Percentiles rank a stretch among this genome's conserved stretches.
These are phyloP conservation scores for Triplophysa dalaica DNA, from an alignment of 2,113 vertebrate species.

Conservation along the genomic window DNA sequence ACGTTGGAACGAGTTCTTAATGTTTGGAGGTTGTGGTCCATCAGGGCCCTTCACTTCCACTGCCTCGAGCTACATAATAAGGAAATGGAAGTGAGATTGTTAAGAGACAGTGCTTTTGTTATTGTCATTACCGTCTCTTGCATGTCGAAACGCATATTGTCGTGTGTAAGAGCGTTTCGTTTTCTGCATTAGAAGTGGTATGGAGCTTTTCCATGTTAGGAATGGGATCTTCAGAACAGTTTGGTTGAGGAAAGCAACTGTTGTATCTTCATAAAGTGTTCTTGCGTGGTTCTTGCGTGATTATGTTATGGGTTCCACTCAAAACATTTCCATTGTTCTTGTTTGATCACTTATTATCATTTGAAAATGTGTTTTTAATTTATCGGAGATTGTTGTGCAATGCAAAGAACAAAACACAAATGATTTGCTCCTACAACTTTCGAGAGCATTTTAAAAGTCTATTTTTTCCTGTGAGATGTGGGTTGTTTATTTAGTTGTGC, in stretches of 20 bases:
- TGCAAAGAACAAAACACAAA: neutral
- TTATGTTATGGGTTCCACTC: neutral
- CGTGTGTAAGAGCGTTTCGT: conserved; percentile 7
- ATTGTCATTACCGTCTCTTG: conserved; percentile 54
- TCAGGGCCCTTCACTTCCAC: conserved; percentile 57
- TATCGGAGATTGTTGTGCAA: no score
- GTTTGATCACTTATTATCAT: neutral
- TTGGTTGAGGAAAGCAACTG: neutral
- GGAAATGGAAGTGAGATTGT: conserved; percentile 78
- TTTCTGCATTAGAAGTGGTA: neutral
- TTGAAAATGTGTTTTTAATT: neutral
- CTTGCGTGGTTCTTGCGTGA: neutral
- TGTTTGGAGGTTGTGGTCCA: conserved; percentile 46
- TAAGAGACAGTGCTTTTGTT: conserved; percentile 71
- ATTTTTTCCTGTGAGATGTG: neutral
- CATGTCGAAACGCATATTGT: conserved; percentile 68
- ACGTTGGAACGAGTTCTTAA: conserved; percentile 3
- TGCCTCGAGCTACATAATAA: conserved; percentile 74
- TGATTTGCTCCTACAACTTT: neutral
- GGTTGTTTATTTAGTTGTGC: neutral
- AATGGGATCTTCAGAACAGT: neutral
- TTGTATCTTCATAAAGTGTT: neutral
- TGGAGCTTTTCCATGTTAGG: neutral
- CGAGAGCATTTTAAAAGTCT: neutral
- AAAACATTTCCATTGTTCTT: neutral